phyloP scores from a whole-genome alignment of 2,797 vertebrate genomes.

The Bradypus variegatus region DNA sequence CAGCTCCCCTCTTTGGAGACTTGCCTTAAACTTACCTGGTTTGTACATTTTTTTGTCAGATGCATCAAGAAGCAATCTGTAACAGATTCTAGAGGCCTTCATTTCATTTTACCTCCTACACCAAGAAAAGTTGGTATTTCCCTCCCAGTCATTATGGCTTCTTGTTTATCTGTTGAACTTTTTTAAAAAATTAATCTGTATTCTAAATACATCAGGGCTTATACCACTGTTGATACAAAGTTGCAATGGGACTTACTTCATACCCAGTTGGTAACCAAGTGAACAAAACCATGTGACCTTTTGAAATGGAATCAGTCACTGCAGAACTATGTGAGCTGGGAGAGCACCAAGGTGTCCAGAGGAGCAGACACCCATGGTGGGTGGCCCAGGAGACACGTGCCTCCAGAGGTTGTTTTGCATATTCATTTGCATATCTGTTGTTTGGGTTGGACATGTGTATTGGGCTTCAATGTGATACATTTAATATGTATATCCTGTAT shows the following conservation, averaged over 20 bases:
- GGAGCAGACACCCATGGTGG: not conserved
- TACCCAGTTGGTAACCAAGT: not conserved
- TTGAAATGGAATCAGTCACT: not conserved
- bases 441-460: too few species aligned
- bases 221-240: not conserved
- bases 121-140: not conserved
- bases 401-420: not conserved
- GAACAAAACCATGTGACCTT: conserved; percentile 43
- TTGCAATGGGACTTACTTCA: not conserved
- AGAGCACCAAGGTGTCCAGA: not conserved
- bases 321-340: not conserved
- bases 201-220: conserved; percentile 16
- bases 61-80: too few species aligned
- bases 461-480: too few species aligned
- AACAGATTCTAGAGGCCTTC: too few species aligned
- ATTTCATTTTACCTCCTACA: not conserved
- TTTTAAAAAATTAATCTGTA: not conserved
- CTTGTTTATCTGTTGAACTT: not conserved
- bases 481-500: too few species aligned
- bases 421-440: too few species aligned
- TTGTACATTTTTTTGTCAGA: too few species aligned
- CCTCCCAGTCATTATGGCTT: not conserved
- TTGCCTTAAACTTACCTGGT: too few species aligned
- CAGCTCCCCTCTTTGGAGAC: too few species aligned
- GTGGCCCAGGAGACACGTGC: not conserved